Conservation (phyloP, 1,140 invertebrate species). For the Centruroides vittatus region DNA sequence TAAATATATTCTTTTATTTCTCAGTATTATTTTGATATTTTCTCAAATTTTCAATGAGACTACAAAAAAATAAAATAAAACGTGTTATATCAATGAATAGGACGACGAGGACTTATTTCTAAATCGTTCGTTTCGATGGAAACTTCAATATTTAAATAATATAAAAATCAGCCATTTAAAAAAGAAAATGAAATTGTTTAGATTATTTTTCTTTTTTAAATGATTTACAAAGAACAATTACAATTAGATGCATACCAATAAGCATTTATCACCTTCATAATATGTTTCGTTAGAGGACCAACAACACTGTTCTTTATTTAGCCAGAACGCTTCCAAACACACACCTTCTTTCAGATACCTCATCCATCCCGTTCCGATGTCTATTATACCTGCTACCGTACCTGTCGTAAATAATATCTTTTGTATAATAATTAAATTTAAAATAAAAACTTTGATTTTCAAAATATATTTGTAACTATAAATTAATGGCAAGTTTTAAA, state of each 20-base stretch:
- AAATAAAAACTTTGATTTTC: neutral
- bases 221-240: too few species aligned
- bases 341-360: slow-evolving; percentile 97
- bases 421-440: neutral
- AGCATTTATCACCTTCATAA: slow-evolving; percentile 76
- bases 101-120: too few species aligned
- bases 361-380: slow-evolving; percentile 99
- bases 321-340: slow-evolving; percentile 94
- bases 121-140: too few species aligned
- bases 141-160: too few species aligned
- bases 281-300: slow-evolving; percentile 94
- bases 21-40: too few species aligned
- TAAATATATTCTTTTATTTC: too few species aligned
- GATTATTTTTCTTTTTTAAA: too few species aligned
- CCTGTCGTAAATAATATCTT: neutral
- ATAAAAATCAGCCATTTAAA: too few species aligned
- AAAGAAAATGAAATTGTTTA: too few species aligned
- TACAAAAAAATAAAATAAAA: too few species aligned
- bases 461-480: neutral
- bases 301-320: slow-evolving; percentile 98
- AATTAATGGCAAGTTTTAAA: neutral
- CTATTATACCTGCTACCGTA: slow-evolving; percentile 44
- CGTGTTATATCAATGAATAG: too few species aligned
- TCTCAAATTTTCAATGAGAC: too few species aligned
- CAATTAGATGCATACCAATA: slow-evolving; percentile 43